Evolutionary conservation across 37 sponge, comb jelly and placozoan genomes (phyloP).

Genomic region (Beroe forskalii): DNA sequence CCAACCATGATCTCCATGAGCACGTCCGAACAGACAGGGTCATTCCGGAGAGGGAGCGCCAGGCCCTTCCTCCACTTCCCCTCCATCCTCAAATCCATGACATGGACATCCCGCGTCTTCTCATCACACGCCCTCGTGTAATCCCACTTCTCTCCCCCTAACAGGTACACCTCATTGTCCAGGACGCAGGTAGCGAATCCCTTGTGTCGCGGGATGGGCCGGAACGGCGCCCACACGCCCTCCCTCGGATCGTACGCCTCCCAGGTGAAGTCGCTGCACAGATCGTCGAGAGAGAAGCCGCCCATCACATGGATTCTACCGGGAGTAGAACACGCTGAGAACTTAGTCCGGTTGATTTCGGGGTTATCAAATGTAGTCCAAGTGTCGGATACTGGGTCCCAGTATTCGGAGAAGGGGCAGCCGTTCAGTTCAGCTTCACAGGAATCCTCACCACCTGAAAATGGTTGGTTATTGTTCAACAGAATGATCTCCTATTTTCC

Average conservation of each 20-base stretch:
- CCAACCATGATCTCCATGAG: background rate
- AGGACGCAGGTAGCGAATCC: background rate
- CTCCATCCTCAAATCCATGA: background rate
- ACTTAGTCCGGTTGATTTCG: background rate
- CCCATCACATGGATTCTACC: background rate
- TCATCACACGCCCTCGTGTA: background rate
- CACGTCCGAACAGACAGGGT: background rate
- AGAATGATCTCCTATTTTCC: too few relatives aligned
- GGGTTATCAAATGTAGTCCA: background rate
- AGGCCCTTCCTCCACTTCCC: background rate
- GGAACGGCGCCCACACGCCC: background rate
- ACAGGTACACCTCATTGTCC: constrained; percentile 15
- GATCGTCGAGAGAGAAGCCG: constrained; percentile 18
- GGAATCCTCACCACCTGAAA: background rate
- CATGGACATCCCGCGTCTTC: constrained; percentile 10
- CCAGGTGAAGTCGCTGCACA: constrained; percentile 13
- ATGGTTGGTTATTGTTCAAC: too few relatives aligned
- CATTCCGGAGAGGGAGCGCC: background rate
- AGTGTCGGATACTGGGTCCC: background rate
- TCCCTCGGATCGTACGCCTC: constrained; percentile 36
- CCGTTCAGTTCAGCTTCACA: background rate
- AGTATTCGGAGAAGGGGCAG: background rate
- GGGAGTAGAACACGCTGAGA: background rate
- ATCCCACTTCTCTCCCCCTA: background rate
- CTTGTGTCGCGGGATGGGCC: background rate